phyloP scores from a whole-genome alignment of 2,113 vertebrate species.

The Tonatia bakeri region DNA sequence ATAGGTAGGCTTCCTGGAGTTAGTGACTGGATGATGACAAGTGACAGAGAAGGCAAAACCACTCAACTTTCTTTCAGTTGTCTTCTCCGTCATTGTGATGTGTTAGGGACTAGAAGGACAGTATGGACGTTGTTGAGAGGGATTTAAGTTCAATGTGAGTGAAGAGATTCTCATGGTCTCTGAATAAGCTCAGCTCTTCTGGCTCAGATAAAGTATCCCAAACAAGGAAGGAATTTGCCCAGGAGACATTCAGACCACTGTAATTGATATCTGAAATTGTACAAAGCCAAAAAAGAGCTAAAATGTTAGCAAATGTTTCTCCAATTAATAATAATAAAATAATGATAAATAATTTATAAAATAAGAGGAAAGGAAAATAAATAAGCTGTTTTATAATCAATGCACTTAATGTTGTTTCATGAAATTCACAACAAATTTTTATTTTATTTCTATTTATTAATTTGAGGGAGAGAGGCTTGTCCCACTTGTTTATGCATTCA shows the following conservation, averaged over 20 bases:
- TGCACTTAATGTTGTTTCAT: background rate
- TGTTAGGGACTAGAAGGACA: constrained; percentile 7
- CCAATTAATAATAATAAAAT: background rate
- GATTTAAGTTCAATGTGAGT: constrained; percentile 28
- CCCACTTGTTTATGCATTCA: too few species aligned
- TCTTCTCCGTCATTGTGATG: constrained; percentile 48
- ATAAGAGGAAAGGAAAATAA: background rate
- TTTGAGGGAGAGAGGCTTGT: too few species aligned
- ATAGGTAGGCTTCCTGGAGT: background rate
- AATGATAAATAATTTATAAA: background rate
- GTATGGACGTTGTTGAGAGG: constrained; percentile 12
- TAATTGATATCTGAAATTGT: background rate
- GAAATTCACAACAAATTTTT: background rate
- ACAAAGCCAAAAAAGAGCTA: background rate
- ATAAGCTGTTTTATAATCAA: background rate
- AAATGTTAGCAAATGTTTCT: background rate
- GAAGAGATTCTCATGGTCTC: constrained; percentile 30
- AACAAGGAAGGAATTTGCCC: background rate
- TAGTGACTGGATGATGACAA: constrained; percentile 37
- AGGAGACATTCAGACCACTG: background rate
- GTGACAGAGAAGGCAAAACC: background rate
- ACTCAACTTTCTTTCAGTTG: constrained; percentile 40
- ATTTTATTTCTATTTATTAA: too few species aligned
- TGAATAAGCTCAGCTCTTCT: background rate
- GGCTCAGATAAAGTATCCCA: background rate